Conservation (phyloP, 2,888 invertebrate genomes). For the Cosmopolites sordidus region DNA sequence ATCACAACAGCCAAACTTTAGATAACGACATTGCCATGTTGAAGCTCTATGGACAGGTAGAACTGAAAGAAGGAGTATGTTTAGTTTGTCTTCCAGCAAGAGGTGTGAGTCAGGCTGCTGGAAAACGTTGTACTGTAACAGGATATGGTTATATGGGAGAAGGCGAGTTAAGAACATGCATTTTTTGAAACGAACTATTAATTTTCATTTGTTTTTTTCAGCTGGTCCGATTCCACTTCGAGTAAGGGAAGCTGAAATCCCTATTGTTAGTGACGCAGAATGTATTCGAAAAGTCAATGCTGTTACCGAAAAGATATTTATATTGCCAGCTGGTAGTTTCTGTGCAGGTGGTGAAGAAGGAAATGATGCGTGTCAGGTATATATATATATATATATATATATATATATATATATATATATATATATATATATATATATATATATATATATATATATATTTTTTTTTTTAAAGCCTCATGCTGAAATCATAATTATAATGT, state of each 20-base stretch:
- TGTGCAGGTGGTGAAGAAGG: constrained; percentile 92
- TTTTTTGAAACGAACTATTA: neutral
- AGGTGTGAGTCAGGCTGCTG: constrained; percentile 83
- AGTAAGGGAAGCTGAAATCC: constrained; percentile 86
- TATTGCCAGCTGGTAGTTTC: constrained; percentile 87
- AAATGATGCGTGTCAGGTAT: constrained; percentile 87
- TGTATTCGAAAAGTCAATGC: constrained; percentile 90
- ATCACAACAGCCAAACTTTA: constrained; percentile 90
- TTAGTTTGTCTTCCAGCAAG: constrained; percentile 84
- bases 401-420: constrained; percentile 36
- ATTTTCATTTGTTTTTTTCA: constrained; percentile 38
- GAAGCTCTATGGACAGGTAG: constrained; percentile 84
- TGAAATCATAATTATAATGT: constrained; percentile 15
- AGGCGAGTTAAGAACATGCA: constrained; percentile 52
- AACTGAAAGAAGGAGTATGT: constrained; percentile 79
- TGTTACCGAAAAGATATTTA: constrained; percentile 92
- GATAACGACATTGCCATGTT: constrained; percentile 92
- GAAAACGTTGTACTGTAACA: constrained; percentile 87
- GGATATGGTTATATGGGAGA: constrained; percentile 96
- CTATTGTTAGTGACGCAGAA: constrained; percentile 88
- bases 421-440: no score
- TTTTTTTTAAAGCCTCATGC: constrained; percentile 4
- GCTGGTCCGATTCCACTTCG: constrained; percentile 88
- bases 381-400: no score
- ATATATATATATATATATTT: no score